A percentile compares a stretch with the other conserved stretches of the same genome.
phyloP scores from a whole-genome alignment of 2,888 invertebrate genomes.

The Rotaria macrura region DNA sequence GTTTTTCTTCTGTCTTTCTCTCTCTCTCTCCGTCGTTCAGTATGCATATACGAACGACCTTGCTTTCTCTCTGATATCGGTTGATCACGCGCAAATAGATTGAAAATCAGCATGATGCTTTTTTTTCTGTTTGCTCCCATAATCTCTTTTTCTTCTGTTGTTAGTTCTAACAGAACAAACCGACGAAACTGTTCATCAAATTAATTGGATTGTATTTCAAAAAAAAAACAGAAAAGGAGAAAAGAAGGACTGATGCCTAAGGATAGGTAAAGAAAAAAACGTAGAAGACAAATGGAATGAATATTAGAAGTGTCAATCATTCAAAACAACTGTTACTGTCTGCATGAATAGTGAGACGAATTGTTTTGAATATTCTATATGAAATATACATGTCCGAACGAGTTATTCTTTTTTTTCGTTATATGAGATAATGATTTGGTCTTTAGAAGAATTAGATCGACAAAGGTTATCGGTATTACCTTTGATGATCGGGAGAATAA shows the following conservation, averaged over 20 bases:
- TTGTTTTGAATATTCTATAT: neutral
- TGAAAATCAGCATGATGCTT: neutral
- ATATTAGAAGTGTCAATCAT: neutral
- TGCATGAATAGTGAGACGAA: neutral
- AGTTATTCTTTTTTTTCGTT: neutral
- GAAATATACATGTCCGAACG: neutral
- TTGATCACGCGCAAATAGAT: neutral
- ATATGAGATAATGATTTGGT: neutral
- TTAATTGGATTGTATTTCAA: neutral
- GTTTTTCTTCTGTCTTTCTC: neutral
- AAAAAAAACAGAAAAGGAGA: neutral
- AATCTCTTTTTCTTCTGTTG: neutral
- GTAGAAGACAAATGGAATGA: neutral
- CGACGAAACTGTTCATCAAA: neutral
- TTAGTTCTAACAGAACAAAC: neutral
- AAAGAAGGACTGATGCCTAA: neutral
- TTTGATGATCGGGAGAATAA: neutral
- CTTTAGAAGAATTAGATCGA: neutral
- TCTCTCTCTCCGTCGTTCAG: neutral
- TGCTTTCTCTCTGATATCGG: neutral
- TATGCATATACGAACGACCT: neutral
- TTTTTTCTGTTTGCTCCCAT: neutral
- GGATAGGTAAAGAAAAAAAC: neutral
- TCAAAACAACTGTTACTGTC: neutral
- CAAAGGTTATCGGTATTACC: neutral